phyloP scores from a whole-genome alignment of 2,888 invertebrate genomes.

The Gari tellinella region DNA sequence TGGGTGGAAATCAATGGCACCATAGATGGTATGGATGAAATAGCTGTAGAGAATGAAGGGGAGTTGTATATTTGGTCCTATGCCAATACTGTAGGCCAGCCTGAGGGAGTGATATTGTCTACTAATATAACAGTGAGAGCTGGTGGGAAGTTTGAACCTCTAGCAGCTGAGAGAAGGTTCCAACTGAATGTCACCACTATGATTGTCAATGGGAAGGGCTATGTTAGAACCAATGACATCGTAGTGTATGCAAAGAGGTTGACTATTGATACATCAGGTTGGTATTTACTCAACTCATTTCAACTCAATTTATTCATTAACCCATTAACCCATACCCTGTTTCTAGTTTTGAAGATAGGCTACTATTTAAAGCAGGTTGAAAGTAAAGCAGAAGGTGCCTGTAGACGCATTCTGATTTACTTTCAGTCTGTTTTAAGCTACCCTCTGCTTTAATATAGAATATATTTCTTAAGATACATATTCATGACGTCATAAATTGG shows the following conservation, averaged over 20 bases:
- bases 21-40: conserved; percentile 64
- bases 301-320: background rate
- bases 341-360: background rate
- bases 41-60: conserved; percentile 70
- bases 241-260: conserved; percentile 65
- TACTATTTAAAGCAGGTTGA: no score
- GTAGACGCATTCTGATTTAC: no score
- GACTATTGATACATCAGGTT: conserved; percentile 74
- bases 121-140: conserved; percentile 71
- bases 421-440: no score
- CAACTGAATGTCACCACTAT: conserved; percentile 51
- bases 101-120: conserved; percentile 56
- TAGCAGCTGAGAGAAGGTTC: conserved; percentile 61
- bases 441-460: no score
- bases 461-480: no score
- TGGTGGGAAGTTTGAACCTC: conserved; percentile 71
- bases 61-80: conserved; percentile 73
- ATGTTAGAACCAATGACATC: conserved; percentile 68
- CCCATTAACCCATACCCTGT: no score
- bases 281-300: no score
- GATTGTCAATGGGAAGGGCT: conserved; percentile 71
- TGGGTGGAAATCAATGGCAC: conserved; percentile 75
- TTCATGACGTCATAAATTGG: no score
- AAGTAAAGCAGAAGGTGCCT: no score
- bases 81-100: conserved; percentile 60